Percentiles rank a stretch among this genome's conserved stretches.
These are phyloP conservation scores for Philhelius pedissequus DNA, from an alignment of 2,888 invertebrate species.

Conservation along the genomic window DNA sequence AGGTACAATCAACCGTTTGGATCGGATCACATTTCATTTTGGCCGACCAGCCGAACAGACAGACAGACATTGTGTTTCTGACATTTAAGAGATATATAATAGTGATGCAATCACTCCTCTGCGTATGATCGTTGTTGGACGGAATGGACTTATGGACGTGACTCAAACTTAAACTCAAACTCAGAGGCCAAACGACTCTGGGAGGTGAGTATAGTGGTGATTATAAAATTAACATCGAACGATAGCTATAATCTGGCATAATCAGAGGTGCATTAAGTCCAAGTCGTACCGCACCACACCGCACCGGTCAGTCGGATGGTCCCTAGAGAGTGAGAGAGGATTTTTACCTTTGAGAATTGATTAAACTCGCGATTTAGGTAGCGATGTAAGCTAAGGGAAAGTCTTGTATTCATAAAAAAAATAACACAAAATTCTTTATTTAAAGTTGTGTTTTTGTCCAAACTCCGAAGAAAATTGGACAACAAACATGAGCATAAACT, in stretches of 20 bases:
- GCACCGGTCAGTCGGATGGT: too few relatives aligned
- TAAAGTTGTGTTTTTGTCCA: too few relatives aligned
- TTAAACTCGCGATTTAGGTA: not conserved
- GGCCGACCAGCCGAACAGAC: not conserved
- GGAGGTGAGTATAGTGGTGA: slow-evolving; percentile 58
- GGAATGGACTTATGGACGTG: slow-evolving; percentile 31
- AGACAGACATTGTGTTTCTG: slow-evolving; percentile 61
- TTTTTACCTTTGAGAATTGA: not conserved
- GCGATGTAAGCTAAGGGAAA: not conserved
- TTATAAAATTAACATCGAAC: slow-evolving; percentile 66
- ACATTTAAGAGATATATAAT: slow-evolving; percentile 51
- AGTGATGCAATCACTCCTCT: slow-evolving; percentile 64
- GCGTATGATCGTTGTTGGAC: slow-evolving; percentile 28
- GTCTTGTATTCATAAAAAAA: not conserved
- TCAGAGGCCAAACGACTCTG: not conserved
- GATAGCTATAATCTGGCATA: slow-evolving; percentile 65
- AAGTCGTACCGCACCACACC: not conserved
- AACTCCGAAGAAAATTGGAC: too few relatives aligned
- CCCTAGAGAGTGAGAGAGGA: not conserved
- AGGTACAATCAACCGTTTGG: slow-evolving; percentile 43
- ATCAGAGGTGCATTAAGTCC: slow-evolving; percentile 58
- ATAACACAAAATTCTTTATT: not conserved
- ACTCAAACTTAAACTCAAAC: slow-evolving; percentile 35
- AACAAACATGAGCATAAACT: too few relatives aligned
- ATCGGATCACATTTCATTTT: slow-evolving; percentile 63